Conservation (phyloP, 2,797 vertebrate species). For the Lacerta bilineata region DNA sequence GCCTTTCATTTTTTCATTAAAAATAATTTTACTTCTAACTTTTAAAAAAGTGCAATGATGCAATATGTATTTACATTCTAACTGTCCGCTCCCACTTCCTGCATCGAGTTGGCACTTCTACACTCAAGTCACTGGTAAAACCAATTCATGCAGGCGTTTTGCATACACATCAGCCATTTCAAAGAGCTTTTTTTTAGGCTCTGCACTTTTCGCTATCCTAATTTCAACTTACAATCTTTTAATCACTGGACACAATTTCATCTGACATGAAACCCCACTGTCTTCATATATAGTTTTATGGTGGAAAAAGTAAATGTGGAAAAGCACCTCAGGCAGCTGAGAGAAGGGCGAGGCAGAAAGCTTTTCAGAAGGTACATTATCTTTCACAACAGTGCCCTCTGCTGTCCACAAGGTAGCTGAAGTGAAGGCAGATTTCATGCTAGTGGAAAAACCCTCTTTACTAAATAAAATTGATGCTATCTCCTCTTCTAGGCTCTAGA, state of each 20-base stretch:
- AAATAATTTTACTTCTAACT: background rate
- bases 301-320: constrained; percentile 68
- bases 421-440: constrained; percentile 78
- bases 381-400: constrained; percentile 81
- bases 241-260: background rate
- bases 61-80: background rate
- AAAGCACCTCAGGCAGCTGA: constrained; percentile 85
- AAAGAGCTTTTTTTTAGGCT: background rate
- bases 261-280: constrained; percentile 12
- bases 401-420: constrained; percentile 77
- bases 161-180: background rate
- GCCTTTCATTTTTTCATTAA: background rate
- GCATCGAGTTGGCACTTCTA: background rate
- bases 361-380: constrained; percentile 73
- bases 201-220: background rate
- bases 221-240: background rate
- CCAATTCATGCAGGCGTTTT: background rate
- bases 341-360: constrained; percentile 71
- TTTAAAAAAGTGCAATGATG: background rate
- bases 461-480: constrained; percentile 91
- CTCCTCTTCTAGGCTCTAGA: constrained; percentile 95
- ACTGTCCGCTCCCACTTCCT: background rate
- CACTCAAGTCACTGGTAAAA: background rate
- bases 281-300: constrained; percentile 53
- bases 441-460: constrained; percentile 81